phyloP scores from a whole-genome alignment of 1,140 invertebrate genomes.

The Scaptomyza graminum region DNA sequence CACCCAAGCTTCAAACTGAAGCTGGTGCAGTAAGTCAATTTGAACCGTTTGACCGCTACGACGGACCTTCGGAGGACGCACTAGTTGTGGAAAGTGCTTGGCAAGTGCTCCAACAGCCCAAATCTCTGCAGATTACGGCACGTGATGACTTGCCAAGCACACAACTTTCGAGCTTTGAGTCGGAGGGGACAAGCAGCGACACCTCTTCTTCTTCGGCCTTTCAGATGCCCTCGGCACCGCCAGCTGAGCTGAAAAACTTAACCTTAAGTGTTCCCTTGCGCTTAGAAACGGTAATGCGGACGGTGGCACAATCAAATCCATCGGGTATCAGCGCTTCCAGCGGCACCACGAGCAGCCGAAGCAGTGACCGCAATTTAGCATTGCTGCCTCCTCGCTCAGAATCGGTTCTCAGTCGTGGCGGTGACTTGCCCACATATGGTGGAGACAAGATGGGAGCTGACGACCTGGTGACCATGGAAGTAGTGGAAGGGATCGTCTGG shows the following conservation, averaged over 20 bases:
- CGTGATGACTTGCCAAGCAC: constrained; percentile 34
- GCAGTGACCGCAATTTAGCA: constrained; percentile 17
- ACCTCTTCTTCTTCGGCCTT: neutral
- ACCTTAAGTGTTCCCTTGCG: constrained; percentile 4
- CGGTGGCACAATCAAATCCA: constrained; percentile 10
- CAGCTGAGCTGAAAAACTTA: neutral
- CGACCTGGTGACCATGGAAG: neutral
- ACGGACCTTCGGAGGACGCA: constrained; percentile 65
- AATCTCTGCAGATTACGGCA: constrained; percentile 24
- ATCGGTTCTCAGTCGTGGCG: constrained; percentile 10
- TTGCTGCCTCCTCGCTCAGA: neutral
- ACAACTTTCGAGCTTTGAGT: constrained; percentile 11
- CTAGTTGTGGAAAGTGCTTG: constrained; percentile 41
- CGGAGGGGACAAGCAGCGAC: constrained; percentile 10
- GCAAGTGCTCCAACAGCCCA: constrained; percentile 27
- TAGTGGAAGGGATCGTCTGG: constrained; percentile 30
- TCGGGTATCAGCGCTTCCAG: constrained; percentile 33
- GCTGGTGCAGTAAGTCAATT: constrained; percentile 48
- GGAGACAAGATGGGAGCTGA: neutral
- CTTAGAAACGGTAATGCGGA: constrained; percentile 19
- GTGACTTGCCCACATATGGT: neutral
- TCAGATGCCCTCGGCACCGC: constrained; percentile 12
- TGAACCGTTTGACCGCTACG: constrained; percentile 52
- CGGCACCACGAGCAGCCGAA: constrained; percentile 32
- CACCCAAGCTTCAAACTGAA: neutral